Base-by-base conservation (phyloP, 2,888 invertebrate genomes). In the Mimachlamys varia region DNA sequence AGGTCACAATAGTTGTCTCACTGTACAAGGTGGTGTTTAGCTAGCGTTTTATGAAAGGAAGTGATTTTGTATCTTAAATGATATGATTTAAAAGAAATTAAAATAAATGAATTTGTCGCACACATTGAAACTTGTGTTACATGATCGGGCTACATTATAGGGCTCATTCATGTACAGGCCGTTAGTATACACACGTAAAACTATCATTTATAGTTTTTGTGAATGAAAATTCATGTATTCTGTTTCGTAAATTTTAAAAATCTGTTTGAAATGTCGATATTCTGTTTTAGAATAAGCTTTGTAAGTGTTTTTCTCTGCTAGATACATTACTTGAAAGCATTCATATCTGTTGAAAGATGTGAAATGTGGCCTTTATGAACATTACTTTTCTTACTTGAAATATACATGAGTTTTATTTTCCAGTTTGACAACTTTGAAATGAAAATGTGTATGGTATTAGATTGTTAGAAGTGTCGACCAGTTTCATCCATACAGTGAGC, bases 51-150 rank as follows among this genome's bases (percentile, higher is more conserved):
- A 58, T 58, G 58, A 58, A 58, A 58, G 58, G 58, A 58, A 58
- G 58, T 58, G 1, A 58, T 58, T 58, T 33, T 62, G 7, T 76
- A 76, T 76, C 76, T 76, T 10, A 15, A 33, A 76, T 33, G 76
- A 76, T 33, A 15, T 76, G 76, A 76, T 33, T 76, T 76, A 76
- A 76, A 76, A 76, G 76, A 33, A 76, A 76, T 76, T 76, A 76
- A 76, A 76, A 76, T 76, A 76, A 76, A 33, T 76, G 76, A 76
- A 76, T 76, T 33, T 12, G 76, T 76, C 33, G 76, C 76, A 76
- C 33, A 33, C 76, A 76, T 33, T 76, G 33, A 76, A 76, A 76
- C 33, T 76, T 10, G 22, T 33, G 22, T 76, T 33, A 76, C 76
- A 12, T 76, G 76, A 76, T 62, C 62, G 4, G 62, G 4, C 22